Base-by-base conservation (phyloP, 2,797 vertebrate genomes). In the Spondyliosoma cantharus region DNA sequence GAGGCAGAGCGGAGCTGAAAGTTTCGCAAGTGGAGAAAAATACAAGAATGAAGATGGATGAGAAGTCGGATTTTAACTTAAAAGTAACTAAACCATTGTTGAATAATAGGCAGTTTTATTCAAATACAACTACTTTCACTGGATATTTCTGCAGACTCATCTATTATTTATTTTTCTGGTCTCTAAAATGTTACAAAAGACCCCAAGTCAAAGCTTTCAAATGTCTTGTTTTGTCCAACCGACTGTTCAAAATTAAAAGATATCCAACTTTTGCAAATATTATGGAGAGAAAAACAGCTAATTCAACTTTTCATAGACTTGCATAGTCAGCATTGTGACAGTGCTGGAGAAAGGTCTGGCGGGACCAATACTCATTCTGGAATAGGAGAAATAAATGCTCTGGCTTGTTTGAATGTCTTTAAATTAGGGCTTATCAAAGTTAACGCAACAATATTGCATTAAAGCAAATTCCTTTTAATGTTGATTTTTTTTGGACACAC, bases 1-100 rank as follows among this genome's bases (percentile, higher is more conserved):
- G 72, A 71, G 52, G 56, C 12, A 16, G 8, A 12, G 32, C 8
- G 3, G 15, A 45, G 29, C 9, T 43, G 16, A 52, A n/a, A 7
- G 64, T 32, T 65, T 42, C 42, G 67, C 25, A 14, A 22, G 32
- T 16, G 22, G 27, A 64, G 32, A 42, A 50, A 50, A 73, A 73
- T 4, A 57, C 16, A 49, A 52, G 46, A 52, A n/a, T 15, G 60
- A 66, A 22, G 43, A 16, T 19, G 2, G 61, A 67, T 25, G 0
- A 58, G 43, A 66, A 15, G 14, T 6, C 0, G 8, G 49, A 13
- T 27, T 53, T 43, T 14, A n/a, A 22, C 42, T 62, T 42, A 9
- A 48, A 15, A 48, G 24, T 6, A 2, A 48, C 8, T n/a, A 2
- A 19, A 20, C 14, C 24, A 59, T 3, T 37, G 43, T 12, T 25